Base-by-base conservation (phyloP, 2,888 invertebrate genomes). In the Rhorus exstirpatorius region DNA sequence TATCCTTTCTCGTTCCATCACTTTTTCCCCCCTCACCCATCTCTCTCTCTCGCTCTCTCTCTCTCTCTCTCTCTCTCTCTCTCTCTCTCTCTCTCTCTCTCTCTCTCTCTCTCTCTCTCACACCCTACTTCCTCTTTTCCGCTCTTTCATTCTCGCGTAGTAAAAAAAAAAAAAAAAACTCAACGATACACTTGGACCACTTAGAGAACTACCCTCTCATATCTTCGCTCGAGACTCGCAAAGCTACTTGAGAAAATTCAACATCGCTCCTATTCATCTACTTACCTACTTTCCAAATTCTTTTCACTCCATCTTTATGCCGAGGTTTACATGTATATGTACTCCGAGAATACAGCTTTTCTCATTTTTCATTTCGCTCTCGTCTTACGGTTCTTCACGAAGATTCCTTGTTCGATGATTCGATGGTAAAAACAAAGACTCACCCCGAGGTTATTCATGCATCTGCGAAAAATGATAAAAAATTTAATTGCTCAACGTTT, bases 281-380 rank as follows among this genome's bases (percentile, higher is more conserved):
- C 63, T 70, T 82, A 79, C 58, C 75, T 55, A 79, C 79, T 82
- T 81, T 79, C 58, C 75, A 58, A 75, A 61, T 79, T 63, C 46
- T 72, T 77, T 70, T 75, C 8, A 19, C 55, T 74, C 14, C 49
- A 55, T n/a, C 38, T 41, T 24, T 38, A 17, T 60, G 58, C 35
- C 17, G 3, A 2, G 6, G n/a, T n/a, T n/a, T 12, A 10, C 6
- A 31, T 17, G 19, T 17, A 35, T 14, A 14, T 14, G 3, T 10
- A 60, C 10, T 35, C 21, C 7, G 31, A 60, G 14, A 60, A 41
- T 55, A 4, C 31, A 49, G 19, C 44, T 10, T 51, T 21, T 31
- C 26, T 8, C 21, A 14, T 46, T 17, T n/a, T 44, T 58, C 6
- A 31, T 6, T 31, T 31, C 31, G 24, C n/a, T 51, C 35, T 58